Percentiles rank a stretch among this genome's conserved stretches.
These are phyloP conservation scores for Hydrolagus colliei DNA, from an alignment of 2,797 vertebrate species.

Conservation along the genomic window DNA sequence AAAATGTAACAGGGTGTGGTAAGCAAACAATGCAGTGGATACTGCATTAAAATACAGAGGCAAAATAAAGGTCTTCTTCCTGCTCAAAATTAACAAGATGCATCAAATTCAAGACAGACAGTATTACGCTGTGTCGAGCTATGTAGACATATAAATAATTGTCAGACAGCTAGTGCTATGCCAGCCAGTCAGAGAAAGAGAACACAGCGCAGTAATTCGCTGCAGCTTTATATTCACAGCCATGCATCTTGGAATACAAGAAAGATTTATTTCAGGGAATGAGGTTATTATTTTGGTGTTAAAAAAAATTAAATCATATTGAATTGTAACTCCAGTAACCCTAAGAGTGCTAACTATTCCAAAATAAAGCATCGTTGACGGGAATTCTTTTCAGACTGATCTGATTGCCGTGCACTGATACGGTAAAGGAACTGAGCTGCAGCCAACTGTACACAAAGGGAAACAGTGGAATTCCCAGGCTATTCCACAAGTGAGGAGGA, in stretches of 20 bases:
- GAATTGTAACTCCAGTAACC: too few relatives aligned
- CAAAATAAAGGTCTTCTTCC: neutral
- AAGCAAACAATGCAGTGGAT: conserved; percentile 24
- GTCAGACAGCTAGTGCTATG: neutral
- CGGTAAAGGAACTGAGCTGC: neutral
- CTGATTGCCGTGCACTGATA: neutral
- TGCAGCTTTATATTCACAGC: neutral
- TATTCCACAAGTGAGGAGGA: too few relatives aligned
- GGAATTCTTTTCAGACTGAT: neutral
- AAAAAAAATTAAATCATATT: too few relatives aligned
- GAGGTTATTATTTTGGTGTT: too few relatives aligned
- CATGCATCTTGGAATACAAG: too few relatives aligned
- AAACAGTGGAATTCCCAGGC: too few relatives aligned
- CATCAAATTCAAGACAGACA: neutral
- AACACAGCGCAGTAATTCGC: neutral
- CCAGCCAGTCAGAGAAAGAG: neutral
- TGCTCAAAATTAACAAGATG: neutral
- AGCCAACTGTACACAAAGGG: too few relatives aligned
- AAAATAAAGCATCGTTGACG: too few relatives aligned
- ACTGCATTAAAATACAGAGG: neutral
- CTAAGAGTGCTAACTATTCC: too few relatives aligned
- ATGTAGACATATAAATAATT: neutral
- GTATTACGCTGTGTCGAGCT: neutral
- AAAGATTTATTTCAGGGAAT: neutral
- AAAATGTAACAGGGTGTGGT: conserved; percentile 27